These are phyloP conservation scores for Oxycera nigricornis DNA, from an alignment of 2,888 invertebrate species.

Conservation along the genomic window DNA sequence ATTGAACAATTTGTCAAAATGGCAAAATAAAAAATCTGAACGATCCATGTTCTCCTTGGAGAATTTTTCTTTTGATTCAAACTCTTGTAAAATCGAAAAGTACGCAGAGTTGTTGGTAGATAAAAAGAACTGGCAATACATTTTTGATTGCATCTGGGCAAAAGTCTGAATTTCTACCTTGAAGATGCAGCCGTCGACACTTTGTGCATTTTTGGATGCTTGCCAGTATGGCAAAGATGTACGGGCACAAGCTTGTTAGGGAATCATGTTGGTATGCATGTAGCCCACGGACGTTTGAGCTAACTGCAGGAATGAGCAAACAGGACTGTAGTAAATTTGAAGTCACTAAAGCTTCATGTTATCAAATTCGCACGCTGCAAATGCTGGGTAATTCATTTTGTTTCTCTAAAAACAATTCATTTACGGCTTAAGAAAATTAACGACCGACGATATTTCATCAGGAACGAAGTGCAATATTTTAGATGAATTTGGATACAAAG, in stretches of 20 bases:
- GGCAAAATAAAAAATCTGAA: no score
- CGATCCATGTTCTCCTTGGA: no score
- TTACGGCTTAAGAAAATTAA: no score
- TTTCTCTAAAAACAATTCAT: no score
- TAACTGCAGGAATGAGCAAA: not conserved
- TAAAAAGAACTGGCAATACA: not conserved
- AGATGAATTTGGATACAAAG: no score
- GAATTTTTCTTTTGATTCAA: no score
- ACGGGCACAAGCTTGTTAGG: not conserved
- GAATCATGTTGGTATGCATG: constrained; percentile 26
- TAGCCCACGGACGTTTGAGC: not conserved
- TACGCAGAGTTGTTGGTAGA: not conserved
- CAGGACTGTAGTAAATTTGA: not conserved
- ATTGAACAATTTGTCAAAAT: no score
- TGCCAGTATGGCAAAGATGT: constrained; percentile 2
- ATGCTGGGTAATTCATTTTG: no score
- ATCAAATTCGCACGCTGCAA: not conserved
- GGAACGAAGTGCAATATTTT: no score
- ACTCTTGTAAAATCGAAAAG: no score
- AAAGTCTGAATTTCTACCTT: not conserved
- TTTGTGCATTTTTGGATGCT: not conserved
- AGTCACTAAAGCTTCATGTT: not conserved
- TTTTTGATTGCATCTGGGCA: not conserved
- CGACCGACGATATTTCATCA: no score
- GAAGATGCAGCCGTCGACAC: not conserved